phyloP scores from a whole-genome alignment of 2,797 vertebrate species.

The Garrulus glandarius region DNA sequence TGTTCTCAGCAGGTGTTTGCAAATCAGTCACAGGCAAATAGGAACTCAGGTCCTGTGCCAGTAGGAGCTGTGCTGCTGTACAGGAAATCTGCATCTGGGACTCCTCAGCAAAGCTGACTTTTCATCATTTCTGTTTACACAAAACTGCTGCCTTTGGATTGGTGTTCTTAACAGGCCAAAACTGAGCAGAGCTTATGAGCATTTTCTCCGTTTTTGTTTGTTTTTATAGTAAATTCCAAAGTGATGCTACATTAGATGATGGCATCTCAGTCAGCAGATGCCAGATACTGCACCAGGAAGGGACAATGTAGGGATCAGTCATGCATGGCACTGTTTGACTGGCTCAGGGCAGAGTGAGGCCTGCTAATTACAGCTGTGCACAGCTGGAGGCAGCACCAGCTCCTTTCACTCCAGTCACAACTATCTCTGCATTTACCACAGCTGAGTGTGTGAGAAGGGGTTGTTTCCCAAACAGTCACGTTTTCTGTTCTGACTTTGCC shows the following conservation, averaged over 20 bases:
- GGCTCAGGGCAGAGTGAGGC: background rate
- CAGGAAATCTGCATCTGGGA: background rate
- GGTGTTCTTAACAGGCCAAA: background rate
- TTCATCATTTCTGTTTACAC: background rate
- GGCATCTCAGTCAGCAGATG: background rate
- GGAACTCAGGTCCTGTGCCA: background rate
- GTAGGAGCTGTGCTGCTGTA: background rate
- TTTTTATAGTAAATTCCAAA: background rate
- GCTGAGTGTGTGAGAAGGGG: background rate
- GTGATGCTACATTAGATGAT: background rate
- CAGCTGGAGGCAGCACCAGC: background rate
- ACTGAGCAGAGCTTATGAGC: background rate
- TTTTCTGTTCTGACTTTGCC: background rate
- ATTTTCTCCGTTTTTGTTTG: background rate
- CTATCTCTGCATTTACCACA: background rate
- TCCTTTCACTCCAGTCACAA: background rate
- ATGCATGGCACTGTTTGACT: accelerated
- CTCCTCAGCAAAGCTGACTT: background rate
- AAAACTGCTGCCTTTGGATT: background rate
- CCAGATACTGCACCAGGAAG: background rate
- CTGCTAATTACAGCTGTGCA: background rate
- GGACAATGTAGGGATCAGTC: background rate
- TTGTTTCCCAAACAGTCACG: accelerated
- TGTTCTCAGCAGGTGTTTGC: background rate
- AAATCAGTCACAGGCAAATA: background rate